Conservation (phyloP, 2,888 invertebrate species). For the Sphinx pinastri region DNA sequence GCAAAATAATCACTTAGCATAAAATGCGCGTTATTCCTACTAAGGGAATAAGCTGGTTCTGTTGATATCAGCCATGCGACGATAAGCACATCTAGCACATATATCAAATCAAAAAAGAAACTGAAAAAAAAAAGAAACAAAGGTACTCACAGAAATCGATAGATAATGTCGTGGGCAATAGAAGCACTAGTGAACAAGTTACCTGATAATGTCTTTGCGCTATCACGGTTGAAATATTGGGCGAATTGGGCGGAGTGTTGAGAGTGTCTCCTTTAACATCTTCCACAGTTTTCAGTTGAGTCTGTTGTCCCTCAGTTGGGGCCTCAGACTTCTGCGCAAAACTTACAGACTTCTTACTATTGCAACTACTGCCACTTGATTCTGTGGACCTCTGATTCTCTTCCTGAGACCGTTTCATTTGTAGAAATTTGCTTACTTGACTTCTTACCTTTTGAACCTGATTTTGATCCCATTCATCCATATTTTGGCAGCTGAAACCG, state of each 20-base stretch:
- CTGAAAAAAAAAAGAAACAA: slow-evolving; percentile 61
- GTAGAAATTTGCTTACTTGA: slow-evolving; percentile 88
- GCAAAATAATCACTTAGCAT: slow-evolving; percentile 39
- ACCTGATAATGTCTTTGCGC: slow-evolving; percentile 85
- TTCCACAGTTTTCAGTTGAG: slow-evolving; percentile 78
- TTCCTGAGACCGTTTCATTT: slow-evolving; percentile 88
- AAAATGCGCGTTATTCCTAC: slow-evolving; percentile 25
- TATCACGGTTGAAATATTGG: slow-evolving; percentile 87
- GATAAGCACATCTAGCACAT: slow-evolving; percentile 25
- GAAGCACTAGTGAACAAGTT: slow-evolving; percentile 56
- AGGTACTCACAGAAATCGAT: slow-evolving; percentile 79
- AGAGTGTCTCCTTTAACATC: slow-evolving; percentile 76
- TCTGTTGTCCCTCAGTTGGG: slow-evolving; percentile 66
- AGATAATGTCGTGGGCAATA: slow-evolving; percentile 65
- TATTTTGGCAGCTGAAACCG: slow-evolving; percentile 87
- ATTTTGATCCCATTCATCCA: slow-evolving; percentile 87
- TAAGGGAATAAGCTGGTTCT: slow-evolving; percentile 8
- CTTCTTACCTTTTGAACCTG: slow-evolving; percentile 88
- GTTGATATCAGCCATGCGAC: slow-evolving; percentile 10
- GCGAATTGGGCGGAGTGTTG: slow-evolving; percentile 89
- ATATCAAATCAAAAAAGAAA: slow-evolving; percentile 44
- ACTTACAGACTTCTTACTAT: slow-evolving; percentile 89
- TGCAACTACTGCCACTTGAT: slow-evolving; percentile 83
- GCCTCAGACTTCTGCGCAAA: slow-evolving; percentile 86
- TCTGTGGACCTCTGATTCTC: slow-evolving; percentile 84